A percentile compares a stretch with the other conserved stretches of the same genome.
phyloP scores from a whole-genome alignment of 2,113 vertebrate genomes.

The Pristiophorus japonicus region DNA sequence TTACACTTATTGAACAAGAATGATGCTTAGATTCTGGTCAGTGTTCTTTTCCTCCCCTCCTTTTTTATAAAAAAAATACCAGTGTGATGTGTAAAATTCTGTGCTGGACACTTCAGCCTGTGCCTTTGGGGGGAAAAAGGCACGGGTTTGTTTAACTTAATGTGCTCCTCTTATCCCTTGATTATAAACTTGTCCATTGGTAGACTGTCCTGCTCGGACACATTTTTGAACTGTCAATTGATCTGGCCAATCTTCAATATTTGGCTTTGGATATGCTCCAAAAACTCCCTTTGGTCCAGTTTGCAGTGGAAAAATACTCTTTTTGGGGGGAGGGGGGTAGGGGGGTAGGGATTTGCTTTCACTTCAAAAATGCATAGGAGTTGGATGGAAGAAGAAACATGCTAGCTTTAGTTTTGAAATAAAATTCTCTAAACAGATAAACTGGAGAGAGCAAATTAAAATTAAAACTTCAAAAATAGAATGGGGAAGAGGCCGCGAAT shows the following conservation, averaged over 20 bases:
- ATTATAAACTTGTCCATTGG: neutral
- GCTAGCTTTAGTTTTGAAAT: neutral
- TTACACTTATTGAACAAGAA: too few species aligned
- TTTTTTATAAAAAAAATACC: too few species aligned
- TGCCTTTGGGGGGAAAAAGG: neutral
- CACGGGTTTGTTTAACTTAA: neutral
- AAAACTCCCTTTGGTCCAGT: neutral
- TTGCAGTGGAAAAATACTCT: neutral
- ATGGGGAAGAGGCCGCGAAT: neutral
- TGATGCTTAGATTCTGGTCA: too few species aligned
- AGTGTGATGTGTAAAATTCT: neutral
- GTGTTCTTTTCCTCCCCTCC: too few species aligned
- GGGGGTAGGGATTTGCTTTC: neutral
- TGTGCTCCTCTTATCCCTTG: neutral
- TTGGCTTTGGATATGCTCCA: neutral
- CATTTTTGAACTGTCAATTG: neutral
- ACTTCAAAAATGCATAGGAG: neutral
- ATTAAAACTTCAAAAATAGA: neutral
- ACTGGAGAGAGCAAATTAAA: neutral
- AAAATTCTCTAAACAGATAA: neutral
- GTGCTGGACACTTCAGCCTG: neutral
- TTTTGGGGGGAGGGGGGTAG: too few species aligned
- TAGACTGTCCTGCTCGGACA: neutral
- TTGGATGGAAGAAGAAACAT: neutral
- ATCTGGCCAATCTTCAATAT: neutral